These are phyloP conservation scores for Heterohyrax brucei DNA, from an alignment of 2,797 vertebrate genomes.

Conservation along the genomic window DNA sequence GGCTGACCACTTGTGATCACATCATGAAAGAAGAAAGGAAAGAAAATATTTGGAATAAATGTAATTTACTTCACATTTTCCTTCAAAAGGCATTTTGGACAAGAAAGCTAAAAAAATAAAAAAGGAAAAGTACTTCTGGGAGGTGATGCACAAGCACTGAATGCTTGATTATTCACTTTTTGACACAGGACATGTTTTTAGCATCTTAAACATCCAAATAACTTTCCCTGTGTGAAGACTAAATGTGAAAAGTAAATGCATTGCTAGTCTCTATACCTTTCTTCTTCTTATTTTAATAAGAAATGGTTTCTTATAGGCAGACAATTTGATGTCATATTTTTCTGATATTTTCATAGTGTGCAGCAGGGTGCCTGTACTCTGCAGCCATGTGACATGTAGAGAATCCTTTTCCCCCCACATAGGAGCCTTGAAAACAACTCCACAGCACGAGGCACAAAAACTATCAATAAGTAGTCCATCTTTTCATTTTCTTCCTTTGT, in stretches of 20 bases:
- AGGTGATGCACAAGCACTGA: conserved; percentile 12
- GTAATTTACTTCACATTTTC: conserved; percentile 56
- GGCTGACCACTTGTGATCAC: neutral
- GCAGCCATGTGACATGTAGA: conserved; percentile 88
- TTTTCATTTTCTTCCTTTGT: conserved; percentile 87
- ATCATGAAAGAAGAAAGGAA: neutral
- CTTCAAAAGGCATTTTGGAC: conserved; percentile 40
- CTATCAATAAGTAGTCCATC: conserved; percentile 89
- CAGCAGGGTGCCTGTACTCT: conserved; percentile 87
- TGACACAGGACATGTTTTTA: conserved; percentile 84
- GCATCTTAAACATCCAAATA: conserved; percentile 83
- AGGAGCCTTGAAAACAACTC: conserved; percentile 87
- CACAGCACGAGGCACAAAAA: conserved; percentile 84
- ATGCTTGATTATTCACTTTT: conserved; percentile 76
- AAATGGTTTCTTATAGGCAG: conserved; percentile 86
- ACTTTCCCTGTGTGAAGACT: conserved; percentile 83
- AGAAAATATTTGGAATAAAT: conserved; percentile 12
- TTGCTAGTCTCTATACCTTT: conserved; percentile 86
- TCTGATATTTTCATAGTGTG: conserved; percentile 89
- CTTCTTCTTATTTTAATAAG: conserved; percentile 86
- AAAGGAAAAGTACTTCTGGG: neutral
- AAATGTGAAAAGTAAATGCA: conserved; percentile 75
- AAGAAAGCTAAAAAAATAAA: conserved; percentile 21
- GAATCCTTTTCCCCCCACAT: conserved; percentile 79
- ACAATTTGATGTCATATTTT: conserved; percentile 89